A percentile compares a stretch with the other conserved stretches of the same genome.
Evolutionary conservation across 2,113 vertebrate genomes (phyloP).

Genomic region (Collichthys lucidus): DNA sequence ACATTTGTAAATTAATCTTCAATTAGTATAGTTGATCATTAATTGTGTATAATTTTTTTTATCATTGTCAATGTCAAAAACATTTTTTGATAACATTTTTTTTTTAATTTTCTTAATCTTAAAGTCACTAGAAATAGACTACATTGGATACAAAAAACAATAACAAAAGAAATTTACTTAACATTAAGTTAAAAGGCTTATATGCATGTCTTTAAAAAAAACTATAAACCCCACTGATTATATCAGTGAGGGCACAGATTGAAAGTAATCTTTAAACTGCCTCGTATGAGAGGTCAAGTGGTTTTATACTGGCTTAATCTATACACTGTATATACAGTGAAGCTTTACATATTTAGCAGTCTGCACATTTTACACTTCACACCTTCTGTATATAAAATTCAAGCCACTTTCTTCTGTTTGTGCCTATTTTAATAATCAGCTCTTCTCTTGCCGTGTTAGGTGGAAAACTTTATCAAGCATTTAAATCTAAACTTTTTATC

Average conservation of each 20-base stretch:
- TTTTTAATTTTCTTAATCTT: no score
- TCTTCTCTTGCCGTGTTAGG: neutral
- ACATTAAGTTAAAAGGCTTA: constrained; percentile 18
- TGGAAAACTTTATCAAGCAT: no score
- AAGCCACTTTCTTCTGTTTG: neutral
- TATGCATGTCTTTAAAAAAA: neutral
- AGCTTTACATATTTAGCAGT: constrained; percentile 47
- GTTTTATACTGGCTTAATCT: constrained; percentile 43
- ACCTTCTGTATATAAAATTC: neutral
- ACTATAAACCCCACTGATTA: constrained; percentile 35
- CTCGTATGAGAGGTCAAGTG: constrained; percentile 41
- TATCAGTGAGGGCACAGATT: constrained; percentile 48
- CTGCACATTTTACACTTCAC: neutral
- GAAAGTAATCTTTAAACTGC: constrained; percentile 48
- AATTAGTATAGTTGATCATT: neutral
- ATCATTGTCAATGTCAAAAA: no score
- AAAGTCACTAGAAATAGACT: neutral
- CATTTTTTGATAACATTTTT: no score
- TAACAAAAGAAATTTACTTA: neutral
- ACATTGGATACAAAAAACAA: neutral
- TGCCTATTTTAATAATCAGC: neutral
- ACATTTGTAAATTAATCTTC: no score
- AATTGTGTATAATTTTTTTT: no score
- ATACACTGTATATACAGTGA: constrained; percentile 16
- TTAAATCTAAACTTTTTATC: no score